Conservation (phyloP, 2,113 vertebrate genomes). For the Columbina picui region DNA sequence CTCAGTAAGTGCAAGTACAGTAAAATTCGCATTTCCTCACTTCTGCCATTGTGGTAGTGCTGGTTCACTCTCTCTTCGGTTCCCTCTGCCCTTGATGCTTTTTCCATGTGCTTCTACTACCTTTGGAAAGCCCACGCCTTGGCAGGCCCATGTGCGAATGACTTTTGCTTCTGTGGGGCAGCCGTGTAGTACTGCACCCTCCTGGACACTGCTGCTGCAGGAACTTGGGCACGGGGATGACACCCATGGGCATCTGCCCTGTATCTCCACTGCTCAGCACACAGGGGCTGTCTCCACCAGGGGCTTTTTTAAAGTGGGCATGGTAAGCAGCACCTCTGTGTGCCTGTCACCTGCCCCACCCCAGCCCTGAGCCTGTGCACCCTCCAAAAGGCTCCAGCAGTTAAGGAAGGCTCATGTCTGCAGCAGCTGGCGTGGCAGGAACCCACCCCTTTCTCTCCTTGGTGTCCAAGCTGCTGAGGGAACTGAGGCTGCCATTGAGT, state of each 20-base stretch:
- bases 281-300: background rate
- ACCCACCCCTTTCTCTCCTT: fast-evolving
- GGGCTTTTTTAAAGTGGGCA: background rate
- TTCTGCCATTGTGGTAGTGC: background rate
- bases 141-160: too few species aligned
- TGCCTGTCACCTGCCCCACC: background rate
- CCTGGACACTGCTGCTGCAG: background rate
- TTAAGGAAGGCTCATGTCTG: fast-evolving
- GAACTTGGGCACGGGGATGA: background rate
- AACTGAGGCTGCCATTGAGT: background rate
- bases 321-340: background rate
- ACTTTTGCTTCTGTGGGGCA: background rate
- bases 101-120: background rate
- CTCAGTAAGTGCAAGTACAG: conserved; percentile 78
- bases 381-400: background rate
- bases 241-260: background rate
- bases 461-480: background rate
- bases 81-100: background rate
- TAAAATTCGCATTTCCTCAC: background rate
- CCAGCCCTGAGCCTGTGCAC: background rate
- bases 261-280: background rate
- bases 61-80: background rate
- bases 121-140: background rate
- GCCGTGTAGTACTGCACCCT: background rate
- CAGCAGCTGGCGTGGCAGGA: fast-evolving